Conservation (phyloP, 2,888 invertebrate genomes). For the Drosophila neotestacea region DNA sequence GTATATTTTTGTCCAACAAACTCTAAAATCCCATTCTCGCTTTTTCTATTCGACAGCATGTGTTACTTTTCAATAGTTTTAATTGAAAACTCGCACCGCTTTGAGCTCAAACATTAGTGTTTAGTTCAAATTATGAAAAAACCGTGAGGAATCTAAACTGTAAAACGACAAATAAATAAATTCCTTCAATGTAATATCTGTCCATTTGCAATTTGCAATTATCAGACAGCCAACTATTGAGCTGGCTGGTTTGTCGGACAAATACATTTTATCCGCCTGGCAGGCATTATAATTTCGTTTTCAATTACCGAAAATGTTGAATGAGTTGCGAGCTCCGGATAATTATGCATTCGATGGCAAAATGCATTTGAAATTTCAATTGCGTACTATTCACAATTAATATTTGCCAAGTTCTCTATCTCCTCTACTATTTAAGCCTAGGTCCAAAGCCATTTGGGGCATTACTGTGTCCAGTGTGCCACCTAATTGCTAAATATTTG, state of each 20-base stretch:
- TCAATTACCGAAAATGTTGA: conserved; percentile 60
- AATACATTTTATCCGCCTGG: conserved; percentile 23
- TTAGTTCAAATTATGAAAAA: neutral
- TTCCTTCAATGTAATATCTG: conserved; percentile 7
- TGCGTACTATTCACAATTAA: conserved; percentile 42
- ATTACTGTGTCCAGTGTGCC: conserved; percentile 19
- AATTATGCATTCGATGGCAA: conserved; percentile 51
- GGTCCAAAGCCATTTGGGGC: conserved; percentile 24
- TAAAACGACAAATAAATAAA: conserved; percentile 22
- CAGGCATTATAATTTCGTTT: conserved; percentile 51
- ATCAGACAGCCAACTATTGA: conserved; percentile 4
- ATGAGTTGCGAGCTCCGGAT: conserved; percentile 16
- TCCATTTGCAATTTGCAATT: conserved; percentile 34
- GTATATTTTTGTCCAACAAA: neutral
- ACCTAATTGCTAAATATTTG: conserved; percentile 71
- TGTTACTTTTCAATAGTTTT: conserved; percentile 15
- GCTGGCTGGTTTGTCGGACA: neutral
- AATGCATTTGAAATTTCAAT: conserved; percentile 45
- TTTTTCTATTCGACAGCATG: neutral
- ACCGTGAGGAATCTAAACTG: neutral
- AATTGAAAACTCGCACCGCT: conserved; percentile 17
- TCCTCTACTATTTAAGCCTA: neutral
- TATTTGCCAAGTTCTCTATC: conserved; percentile 29
- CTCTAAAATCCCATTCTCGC: neutral
- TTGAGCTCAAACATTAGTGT: conserved; percentile 1